These are phyloP conservation scores for Myotis planiceps DNA, from an alignment of 2,797 vertebrate species.

Conservation along the genomic window DNA sequence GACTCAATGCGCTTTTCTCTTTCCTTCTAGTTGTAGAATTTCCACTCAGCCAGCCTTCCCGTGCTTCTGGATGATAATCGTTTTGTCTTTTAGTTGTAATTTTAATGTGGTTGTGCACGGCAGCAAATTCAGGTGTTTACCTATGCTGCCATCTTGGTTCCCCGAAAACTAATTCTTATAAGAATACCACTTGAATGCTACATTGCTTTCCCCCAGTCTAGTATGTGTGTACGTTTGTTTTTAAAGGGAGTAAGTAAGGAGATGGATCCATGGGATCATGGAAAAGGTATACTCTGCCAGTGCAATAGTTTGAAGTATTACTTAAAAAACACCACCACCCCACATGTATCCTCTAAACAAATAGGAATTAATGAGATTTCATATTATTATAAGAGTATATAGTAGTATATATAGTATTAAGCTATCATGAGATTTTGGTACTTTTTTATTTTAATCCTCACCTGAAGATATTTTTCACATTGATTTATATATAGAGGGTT, in stretches of 20 bases:
- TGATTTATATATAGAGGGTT: no score
- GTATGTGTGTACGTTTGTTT: not conserved
- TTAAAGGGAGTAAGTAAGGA: not conserved
- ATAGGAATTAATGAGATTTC: not conserved
- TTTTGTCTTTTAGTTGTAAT: no score
- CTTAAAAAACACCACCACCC: not conserved
- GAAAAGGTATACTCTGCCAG: not conserved
- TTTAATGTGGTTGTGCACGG: no score
- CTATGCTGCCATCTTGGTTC: no score
- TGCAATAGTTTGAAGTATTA: not conserved
- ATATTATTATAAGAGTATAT: not conserved
- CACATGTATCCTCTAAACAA: not conserved
- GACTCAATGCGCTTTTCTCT: no score
- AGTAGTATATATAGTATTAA: not conserved
- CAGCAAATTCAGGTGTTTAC: no score
- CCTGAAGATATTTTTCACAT: no score
- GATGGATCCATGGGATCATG: not conserved
- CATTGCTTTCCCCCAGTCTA: not conserved
- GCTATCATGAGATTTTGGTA: not conserved
- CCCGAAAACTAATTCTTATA: not conserved
- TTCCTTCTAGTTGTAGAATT: no score
- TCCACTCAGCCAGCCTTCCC: no score
- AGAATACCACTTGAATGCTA: not conserved
- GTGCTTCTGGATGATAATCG: no score
- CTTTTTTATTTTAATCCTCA: no score